These are phyloP conservation scores for Spheniscus humboldti DNA, from an alignment of 2,797 vertebrate genomes.

Conservation along the genomic window DNA sequence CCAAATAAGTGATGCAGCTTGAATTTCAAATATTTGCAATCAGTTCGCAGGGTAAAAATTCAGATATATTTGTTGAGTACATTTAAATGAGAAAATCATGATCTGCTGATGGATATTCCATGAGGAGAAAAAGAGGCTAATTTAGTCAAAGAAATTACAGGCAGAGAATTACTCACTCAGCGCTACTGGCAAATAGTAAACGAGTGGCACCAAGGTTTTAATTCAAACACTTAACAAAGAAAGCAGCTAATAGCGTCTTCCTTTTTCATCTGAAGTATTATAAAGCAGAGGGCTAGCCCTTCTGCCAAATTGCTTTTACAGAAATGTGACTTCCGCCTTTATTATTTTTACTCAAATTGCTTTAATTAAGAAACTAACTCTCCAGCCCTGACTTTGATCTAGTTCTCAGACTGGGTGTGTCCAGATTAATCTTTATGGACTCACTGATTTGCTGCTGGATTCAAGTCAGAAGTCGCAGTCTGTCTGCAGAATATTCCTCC, in stretches of 20 bases:
- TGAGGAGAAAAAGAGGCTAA: conserved; percentile 27
- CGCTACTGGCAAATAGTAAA: conserved; percentile 9
- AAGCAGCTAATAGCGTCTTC: conserved; percentile 10
- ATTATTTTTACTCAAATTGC: conserved; percentile 35
- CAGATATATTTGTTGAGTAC: conserved; percentile 9
- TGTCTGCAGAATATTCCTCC: neutral
- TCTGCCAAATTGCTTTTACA: conserved; percentile 20
- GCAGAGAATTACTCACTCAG: conserved; percentile 46
- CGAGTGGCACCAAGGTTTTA: conserved; percentile 16
- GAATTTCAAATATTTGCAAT: conserved; percentile 43
- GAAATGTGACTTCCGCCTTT: neutral
- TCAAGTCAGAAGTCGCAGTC: neutral
- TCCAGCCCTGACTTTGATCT: neutral
- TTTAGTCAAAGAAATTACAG: conserved; percentile 43
- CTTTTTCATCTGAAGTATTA: conserved; percentile 20
- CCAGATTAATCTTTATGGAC: neutral
- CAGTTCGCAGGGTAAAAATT: neutral
- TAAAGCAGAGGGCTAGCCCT: neutral
- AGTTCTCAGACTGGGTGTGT: neutral
- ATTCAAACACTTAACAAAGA: conserved; percentile 45
- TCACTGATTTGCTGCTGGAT: neutral
- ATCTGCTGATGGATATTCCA: conserved; percentile 51
- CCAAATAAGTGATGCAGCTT: neutral
- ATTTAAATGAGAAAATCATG: conserved; percentile 37
- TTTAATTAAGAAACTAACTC: conserved; percentile 27